Evolutionary conservation across 2,113 vertebrate genomes (phyloP), one percentile per base, ranked within the genome.

Genomic region (Pycnonotus jocosus): DNA sequence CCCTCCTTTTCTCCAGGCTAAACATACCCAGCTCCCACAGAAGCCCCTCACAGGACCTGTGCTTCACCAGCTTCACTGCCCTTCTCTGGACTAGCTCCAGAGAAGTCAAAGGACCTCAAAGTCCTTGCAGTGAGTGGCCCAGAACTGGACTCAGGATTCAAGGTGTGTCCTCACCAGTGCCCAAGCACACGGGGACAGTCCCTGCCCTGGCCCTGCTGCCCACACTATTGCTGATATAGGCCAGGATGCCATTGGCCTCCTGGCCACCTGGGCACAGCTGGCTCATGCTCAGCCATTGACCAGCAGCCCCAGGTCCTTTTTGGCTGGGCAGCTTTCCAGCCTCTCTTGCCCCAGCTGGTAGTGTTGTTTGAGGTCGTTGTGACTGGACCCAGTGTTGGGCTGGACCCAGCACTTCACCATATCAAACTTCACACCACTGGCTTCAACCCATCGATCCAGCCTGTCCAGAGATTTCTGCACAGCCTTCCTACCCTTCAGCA

Each of bases 131-230:
- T 40, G 14, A 11, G 12, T 4, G 19, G 38, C 47, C 47, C n/a
- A 40, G n/a, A 62, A 11, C 15, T 70, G 21, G 2, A 7, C 27
- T 5, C 8, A 3, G 22, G 2, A 33, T 22, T 44, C 8, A 15
- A 33, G 28, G 15, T 47, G 19, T 15, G 7, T 2, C 30, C 23
- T 70, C 40, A 24, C 4, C n/a, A 24, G 24, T 47, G 40, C n/a
- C 0, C n/a, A 0, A 54, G 23, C 11, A 16, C n/a, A 61, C 5
- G 12, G 28, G 12, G 1, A 8, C 23, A n/a, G 0, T 70, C 47
- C 1, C 12, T n/a, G 23, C n/a, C 23, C 38, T 70, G 40, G 0
- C 30, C 19, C 20, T 70, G 31, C 56, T 70, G 47, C 15, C 2
- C n/a, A 54, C 30, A 12, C 40, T 19, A 0, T 12, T 38, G 30